Evolutionary conservation across 2,113 vertebrate genomes (phyloP).

Genomic region (Peromyscus leucopus): DNA sequence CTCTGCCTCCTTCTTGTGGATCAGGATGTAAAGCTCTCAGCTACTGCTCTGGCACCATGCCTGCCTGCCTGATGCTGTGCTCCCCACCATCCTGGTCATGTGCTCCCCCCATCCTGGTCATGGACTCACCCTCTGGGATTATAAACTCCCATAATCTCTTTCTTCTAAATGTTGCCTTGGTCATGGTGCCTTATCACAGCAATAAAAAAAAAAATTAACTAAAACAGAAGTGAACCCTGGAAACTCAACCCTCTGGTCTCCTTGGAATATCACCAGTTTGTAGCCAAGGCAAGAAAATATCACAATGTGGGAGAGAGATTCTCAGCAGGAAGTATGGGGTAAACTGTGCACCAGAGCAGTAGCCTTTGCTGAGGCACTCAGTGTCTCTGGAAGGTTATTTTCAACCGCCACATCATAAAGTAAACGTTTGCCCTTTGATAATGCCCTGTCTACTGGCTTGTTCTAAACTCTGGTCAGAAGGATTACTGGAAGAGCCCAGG

Average conservation of each 20-base stretch:
- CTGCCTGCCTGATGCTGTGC: not conserved
- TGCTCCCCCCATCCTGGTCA: not conserved
- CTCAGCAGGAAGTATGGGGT: not conserved
- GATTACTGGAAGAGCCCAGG: not conserved
- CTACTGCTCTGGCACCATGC: not conserved
- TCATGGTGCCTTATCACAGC: not conserved
- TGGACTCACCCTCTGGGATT: not conserved
- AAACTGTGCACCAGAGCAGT: not conserved
- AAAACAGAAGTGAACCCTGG: not conserved
- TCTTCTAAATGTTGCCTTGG: not conserved
- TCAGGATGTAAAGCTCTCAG: not conserved
- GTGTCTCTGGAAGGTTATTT: constrained; percentile 76
- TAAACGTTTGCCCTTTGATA: constrained; percentile 83
- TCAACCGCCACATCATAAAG: constrained; percentile 79
- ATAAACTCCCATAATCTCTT: not conserved
- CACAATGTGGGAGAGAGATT: not conserved
- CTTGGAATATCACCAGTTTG: not conserved
- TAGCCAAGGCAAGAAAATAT: constrained; percentile 24
- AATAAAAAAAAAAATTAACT: not conserved
- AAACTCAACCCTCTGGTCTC: not conserved
- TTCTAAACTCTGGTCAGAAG: constrained; percentile 73
- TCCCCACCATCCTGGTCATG: not conserved
- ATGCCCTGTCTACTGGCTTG: constrained; percentile 54
- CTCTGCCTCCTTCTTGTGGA: not conserved
- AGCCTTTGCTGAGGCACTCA: constrained; percentile 39